A percentile compares a stretch with the other conserved stretches of the same genome.
Conservation (phyloP, 2,888 invertebrate species). For the Pseudococcus longispinus region DNA sequence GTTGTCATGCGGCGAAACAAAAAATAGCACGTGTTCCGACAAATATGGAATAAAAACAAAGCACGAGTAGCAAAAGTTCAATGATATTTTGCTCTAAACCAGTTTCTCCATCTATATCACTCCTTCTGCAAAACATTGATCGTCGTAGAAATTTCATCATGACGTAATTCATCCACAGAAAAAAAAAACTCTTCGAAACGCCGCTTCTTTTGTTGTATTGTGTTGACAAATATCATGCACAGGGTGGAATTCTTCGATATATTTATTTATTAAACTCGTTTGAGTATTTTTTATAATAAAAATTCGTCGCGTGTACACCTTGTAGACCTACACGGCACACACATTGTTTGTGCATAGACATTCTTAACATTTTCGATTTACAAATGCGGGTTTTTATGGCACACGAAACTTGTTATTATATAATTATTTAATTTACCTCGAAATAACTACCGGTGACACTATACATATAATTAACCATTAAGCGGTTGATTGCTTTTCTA, state of each 20-base stretch:
- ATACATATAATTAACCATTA: background rate
- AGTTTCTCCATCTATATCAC: no score
- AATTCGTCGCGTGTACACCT: background rate
- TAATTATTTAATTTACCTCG: background rate
- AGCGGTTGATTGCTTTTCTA: background rate
- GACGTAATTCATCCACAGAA: background rate
- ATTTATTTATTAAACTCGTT: background rate
- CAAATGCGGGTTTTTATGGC: background rate
- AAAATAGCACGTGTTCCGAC: no score
- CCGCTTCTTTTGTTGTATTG: no score
- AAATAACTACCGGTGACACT: background rate
- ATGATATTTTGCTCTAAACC: no score
- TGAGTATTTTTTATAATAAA: background rate
- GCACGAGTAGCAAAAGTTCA: no score
- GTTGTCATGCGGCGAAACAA: no score
- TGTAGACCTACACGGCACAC: no score
- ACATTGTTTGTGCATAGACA: background rate
- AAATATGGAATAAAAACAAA: no score
- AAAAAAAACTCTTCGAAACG: background rate
- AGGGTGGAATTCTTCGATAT: background rate
- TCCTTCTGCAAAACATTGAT: background rate
- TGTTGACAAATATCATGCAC: no score
- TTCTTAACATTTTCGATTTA: background rate
- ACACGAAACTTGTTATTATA: background rate
- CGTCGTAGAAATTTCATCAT: background rate